These are phyloP conservation scores for Steinernema scapterisci DNA, from an alignment of 2,888 invertebrate species.

Conservation along the genomic window DNA sequence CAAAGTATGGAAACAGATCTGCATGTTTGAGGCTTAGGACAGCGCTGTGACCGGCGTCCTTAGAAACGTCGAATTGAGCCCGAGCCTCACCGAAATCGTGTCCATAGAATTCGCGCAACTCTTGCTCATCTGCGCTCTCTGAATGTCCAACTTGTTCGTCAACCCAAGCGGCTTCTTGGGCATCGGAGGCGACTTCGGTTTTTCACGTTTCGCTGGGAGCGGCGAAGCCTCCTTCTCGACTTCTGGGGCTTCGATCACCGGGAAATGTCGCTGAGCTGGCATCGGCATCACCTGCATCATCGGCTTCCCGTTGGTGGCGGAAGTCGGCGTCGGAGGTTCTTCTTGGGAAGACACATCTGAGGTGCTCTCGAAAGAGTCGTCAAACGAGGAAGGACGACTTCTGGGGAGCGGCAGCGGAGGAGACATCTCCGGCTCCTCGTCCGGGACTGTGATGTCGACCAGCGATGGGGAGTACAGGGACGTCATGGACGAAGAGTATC, in stretches of 20 bases:
- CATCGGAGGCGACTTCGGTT: conserved; percentile 11
- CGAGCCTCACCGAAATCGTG: conserved; percentile 1
- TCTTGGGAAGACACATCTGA: neutral
- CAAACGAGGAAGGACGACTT: conserved; percentile 26
- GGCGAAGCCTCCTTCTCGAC: neutral
- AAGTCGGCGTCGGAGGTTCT: conserved; percentile 8
- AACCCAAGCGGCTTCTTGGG: conserved; percentile 22
- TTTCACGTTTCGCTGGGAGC: neutral
- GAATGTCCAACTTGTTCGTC: conserved; percentile 14
- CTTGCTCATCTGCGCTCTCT: conserved; percentile 23
- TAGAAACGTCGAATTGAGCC: no score
- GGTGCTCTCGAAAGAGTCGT: conserved; percentile 25
- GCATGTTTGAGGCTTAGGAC: no score
- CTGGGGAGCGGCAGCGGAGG: conserved; percentile 19
- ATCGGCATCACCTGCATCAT: conserved; percentile 19
- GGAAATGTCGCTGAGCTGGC: conserved; percentile 10
- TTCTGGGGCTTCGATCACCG: conserved; percentile 13
- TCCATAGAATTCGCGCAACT: conserved; percentile 23
- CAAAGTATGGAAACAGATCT: no score
- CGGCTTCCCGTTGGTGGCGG: conserved; percentile 2
- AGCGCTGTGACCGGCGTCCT: no score
- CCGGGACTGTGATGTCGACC: conserved; percentile 9
- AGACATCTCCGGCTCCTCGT: neutral
- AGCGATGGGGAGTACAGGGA: conserved; percentile 14
- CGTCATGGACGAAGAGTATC: conserved; percentile 6